Evolutionary conservation across 2,113 vertebrate species (phyloP), one percentile per base, ranked within the genome.

Genomic region (Macquaria australasica): DNA sequence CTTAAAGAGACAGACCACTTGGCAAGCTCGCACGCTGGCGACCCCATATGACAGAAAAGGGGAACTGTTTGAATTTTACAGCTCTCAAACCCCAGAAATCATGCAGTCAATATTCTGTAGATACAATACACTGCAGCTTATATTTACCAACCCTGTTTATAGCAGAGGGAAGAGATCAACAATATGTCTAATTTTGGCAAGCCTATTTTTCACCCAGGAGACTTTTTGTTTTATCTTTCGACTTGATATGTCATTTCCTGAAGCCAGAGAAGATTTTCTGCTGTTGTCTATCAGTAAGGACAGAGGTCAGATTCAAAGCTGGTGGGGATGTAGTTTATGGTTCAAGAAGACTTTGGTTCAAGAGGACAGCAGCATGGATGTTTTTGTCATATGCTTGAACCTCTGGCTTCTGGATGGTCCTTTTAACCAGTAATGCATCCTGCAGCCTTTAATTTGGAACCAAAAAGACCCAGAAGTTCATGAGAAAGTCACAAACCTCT

Each of bases 1-100:
- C 84, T 93, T 93, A 90, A 94, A 93, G 88, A 16, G 66, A 88
- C 87, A 90, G 81, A 0, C 18, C 10, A 58, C 7, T 2, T n/a
- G 55, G 15, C 5, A 11, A 39, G 0, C 4, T 37, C 18, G 68
- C 73, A 73, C 59, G 6, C 51, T 56, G 28, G 85, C 58, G 89
- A 7, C 91, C 12, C 50, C 73, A 9, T 1, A 18, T 74, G 93
- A 79, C 68, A 25, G 43, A 1, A 0, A 43, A 4, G 3, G 7
- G 50, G 5, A 81, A 75, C 58, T 53, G 71, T 28, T 18, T 34
- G 1, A 58, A 23, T 67, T 31, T 9, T 10, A 6, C 48, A 55
- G 15, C 37, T 28, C 39, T 48, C 18, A 16, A 71, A 68, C 16
- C 6, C 5, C 43, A 43, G 12, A 53, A 43, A 18, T 69, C n/a